Conservation (phyloP, 2,888 invertebrate species). For the Trichopria drosophilae region DNA sequence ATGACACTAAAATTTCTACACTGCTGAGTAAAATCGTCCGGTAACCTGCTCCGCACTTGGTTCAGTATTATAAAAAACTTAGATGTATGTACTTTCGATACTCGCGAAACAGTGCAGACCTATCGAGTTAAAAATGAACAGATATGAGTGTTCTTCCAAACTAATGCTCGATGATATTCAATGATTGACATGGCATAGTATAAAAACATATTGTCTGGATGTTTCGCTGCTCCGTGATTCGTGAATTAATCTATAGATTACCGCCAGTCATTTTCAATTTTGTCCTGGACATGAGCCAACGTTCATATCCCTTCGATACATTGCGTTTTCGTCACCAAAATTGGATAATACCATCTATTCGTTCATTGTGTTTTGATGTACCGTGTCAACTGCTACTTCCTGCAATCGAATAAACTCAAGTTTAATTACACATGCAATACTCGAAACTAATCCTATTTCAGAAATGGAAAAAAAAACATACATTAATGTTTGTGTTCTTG, state of each 20-base stretch:
- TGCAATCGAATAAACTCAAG: conserved; percentile 37
- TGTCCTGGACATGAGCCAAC: conserved; percentile 59
- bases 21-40: conserved; percentile 47
- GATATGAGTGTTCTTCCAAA: too few species aligned
- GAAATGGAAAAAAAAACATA: conserved; percentile 38
- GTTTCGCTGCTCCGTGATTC: too few species aligned
- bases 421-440: too few species aligned
- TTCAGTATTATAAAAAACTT: conserved; percentile 45
- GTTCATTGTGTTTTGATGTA: conserved; percentile 54
- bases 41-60: conserved; percentile 47
- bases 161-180: too few species aligned
- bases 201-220: too few species aligned
- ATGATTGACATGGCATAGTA: too few species aligned
- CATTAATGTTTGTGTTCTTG: conserved; percentile 52
- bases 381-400: conserved; percentile 55
- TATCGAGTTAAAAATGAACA: too few species aligned
- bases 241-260: too few species aligned
- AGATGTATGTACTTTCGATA: conserved; percentile 35
- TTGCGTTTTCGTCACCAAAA: conserved; percentile 41
- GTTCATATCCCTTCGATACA: conserved; percentile 59
- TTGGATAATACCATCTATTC: conserved; percentile 55
- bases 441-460: not conserved
- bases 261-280: conserved; percentile 52
- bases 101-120: conserved; percentile 38
- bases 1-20: conserved; percentile 56